Percentiles rank a stretch among this genome's conserved stretches.
Evolutionary conservation across 1,140 invertebrate genomes (phyloP).

Genomic region (Drosophila willistoni): DNA sequence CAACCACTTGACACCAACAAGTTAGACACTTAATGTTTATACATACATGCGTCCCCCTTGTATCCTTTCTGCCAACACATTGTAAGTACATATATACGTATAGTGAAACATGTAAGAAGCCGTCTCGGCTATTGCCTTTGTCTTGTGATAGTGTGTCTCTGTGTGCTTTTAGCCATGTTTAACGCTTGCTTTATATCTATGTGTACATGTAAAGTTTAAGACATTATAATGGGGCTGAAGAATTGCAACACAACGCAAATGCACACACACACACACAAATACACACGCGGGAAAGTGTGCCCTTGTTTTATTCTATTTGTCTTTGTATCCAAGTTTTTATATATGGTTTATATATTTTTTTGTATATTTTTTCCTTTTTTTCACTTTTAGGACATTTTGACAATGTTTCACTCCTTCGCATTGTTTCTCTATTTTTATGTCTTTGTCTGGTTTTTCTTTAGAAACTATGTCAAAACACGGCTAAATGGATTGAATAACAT

Average conservation of each 20-base stretch:
- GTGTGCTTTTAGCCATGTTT: constrained; percentile 41
- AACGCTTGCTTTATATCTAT: constrained; percentile 58
- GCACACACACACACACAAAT: constrained; percentile 28
- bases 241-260: constrained; percentile 50
- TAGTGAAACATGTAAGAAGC: constrained; percentile 19
- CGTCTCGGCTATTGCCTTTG: constrained; percentile 4
- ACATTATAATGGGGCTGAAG: constrained; percentile 30
- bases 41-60: constrained; percentile 14
- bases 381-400: constrained; percentile 55
- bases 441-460: background rate
- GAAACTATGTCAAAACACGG: background rate
- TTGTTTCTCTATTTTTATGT: constrained; percentile 1
- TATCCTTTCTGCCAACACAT: background rate
- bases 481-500: background rate
- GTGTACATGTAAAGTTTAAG: constrained; percentile 56
- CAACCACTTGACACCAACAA: constrained; percentile 73
- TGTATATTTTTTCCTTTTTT: no score
- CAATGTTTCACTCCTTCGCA: constrained; percentile 48
- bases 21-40: constrained; percentile 65
- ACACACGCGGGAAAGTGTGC: constrained; percentile 15
- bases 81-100: constrained; percentile 24
- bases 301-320: background rate
- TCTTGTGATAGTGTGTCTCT: constrained; percentile 1
- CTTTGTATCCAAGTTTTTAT: constrained; percentile 28
- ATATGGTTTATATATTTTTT: constrained; percentile 31